phyloP scores from a whole-genome alignment of 2,797 vertebrate species.

The Tiaroga cobitis region DNA sequence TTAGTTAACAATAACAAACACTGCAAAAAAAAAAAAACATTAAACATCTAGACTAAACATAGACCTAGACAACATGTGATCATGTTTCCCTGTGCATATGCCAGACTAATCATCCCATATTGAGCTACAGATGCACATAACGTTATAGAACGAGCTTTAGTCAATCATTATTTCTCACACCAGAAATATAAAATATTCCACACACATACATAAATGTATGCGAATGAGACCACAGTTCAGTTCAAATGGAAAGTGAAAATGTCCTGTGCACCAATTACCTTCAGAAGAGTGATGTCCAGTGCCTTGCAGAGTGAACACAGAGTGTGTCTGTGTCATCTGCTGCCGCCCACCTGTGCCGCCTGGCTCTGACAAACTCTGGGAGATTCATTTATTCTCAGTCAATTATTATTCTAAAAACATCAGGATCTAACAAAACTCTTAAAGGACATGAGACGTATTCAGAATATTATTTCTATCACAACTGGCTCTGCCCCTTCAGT shows the following conservation, averaged over 20 bases:
- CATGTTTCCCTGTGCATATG: not conserved
- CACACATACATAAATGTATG: not conserved
- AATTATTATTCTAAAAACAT: conserved; percentile 35
- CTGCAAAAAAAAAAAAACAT: conserved; percentile 9
- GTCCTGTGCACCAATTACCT: conserved; percentile 74
- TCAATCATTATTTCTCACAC: not conserved
- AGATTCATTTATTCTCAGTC: conserved; percentile 5
- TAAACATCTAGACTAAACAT: not conserved
- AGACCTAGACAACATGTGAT: not conserved
- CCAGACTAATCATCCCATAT: not conserved
- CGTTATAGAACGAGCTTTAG: not conserved
- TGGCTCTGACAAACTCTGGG: conserved; percentile 70
- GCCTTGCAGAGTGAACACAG: conserved; percentile 81
- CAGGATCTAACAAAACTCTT: not conserved
- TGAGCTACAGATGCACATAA: not conserved
- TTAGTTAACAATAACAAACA: not conserved
- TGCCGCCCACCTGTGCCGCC: conserved; percentile 66
- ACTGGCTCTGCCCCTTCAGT: not conserved
- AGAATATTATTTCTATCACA: not conserved
- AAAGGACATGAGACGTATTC: not conserved
- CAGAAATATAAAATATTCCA: not conserved
- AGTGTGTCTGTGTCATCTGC: conserved; percentile 78
- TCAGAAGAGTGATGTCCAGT: conserved; percentile 85
- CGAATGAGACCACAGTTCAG: not conserved
- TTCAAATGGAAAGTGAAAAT: not conserved